Conservation (phyloP, 1,140 invertebrate genomes). For the Charaxes varanes region DNA sequence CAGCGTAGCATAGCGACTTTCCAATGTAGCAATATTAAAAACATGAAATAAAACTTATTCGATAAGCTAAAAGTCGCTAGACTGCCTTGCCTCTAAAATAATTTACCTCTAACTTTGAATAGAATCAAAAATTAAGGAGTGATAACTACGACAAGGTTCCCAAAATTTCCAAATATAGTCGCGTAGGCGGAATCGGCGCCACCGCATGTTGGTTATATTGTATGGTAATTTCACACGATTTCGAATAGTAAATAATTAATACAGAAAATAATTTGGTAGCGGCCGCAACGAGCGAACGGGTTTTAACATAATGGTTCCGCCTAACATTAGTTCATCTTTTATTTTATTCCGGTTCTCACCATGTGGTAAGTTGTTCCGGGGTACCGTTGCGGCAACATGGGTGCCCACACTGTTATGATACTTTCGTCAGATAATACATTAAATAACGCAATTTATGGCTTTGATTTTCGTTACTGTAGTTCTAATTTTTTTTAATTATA, state of each 20-base stretch:
- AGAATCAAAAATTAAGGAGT: neutral
- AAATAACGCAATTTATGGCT: conserved; percentile 6
- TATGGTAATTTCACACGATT: conserved; percentile 58
- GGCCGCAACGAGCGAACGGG: conserved; percentile 38
- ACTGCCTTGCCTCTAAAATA: too few relatives aligned
- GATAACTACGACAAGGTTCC: conserved; percentile 15
- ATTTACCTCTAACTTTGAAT: too few relatives aligned
- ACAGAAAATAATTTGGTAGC: conserved; percentile 49
- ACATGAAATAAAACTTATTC: too few relatives aligned
- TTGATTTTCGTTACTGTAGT: too few relatives aligned
- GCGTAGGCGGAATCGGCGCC: conserved; percentile 53
- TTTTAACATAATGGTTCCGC: conserved; percentile 32
- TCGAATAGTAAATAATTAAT: conserved; percentile 55
- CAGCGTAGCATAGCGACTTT: too few relatives aligned
- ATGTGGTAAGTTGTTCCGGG: conserved; percentile 26
- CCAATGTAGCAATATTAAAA: too few relatives aligned
- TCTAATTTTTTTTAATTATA: too few relatives aligned
- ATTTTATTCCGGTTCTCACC: conserved; percentile 35
- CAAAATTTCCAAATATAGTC: conserved; percentile 11
- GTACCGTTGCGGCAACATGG: conserved; percentile 26
- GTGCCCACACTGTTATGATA: conserved; percentile 17
- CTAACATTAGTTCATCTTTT: conserved; percentile 19
- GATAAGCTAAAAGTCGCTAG: too few relatives aligned
- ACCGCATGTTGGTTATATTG: conserved; percentile 49
- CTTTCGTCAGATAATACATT: conserved; percentile 13